Evolutionary conservation across 1,140 invertebrate genomes (phyloP).

Genomic region (Penaeus japonicus): DNA sequence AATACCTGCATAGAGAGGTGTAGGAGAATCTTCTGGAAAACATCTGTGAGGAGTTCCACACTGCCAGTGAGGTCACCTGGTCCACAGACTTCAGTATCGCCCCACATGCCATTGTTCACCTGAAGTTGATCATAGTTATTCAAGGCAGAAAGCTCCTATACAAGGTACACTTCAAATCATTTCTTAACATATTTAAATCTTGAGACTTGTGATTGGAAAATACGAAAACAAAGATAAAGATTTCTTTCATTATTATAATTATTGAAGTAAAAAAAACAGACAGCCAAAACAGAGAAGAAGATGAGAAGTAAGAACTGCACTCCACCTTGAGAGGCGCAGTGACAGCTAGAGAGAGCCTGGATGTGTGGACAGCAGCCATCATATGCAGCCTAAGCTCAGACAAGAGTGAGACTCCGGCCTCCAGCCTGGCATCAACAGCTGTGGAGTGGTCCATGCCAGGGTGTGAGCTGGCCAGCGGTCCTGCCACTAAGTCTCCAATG

Average conservation of each 20-base stretch:
- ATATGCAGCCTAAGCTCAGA: slow-evolving; percentile 61
- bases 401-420: slow-evolving; percentile 60
- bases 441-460: slow-evolving; percentile 59
- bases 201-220: too few species aligned
- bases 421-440: slow-evolving; percentile 62
- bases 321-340: slow-evolving; percentile 46
- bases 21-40: slow-evolving; percentile 51
- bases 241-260: too few species aligned
- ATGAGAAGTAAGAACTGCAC: too few species aligned
- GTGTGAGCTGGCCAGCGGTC: slow-evolving; percentile 20
- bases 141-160: too few species aligned
- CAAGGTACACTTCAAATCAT: too few species aligned
- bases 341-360: slow-evolving; percentile 46
- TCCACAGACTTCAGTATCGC: slow-evolving; percentile 44
- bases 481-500: slow-evolving; percentile 31
- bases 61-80: slow-evolving; percentile 46
- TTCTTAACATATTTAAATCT: too few species aligned
- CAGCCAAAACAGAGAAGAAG: too few species aligned
- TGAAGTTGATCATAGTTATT: neutral
- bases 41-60: slow-evolving; percentile 44
- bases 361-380: slow-evolving; percentile 60
- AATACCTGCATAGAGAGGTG: slow-evolving; percentile 48
- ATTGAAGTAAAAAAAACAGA: too few species aligned
- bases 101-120: slow-evolving; percentile 40
- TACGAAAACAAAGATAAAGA: too few species aligned